These are phyloP conservation scores for Plemyria rubiginata DNA, from an alignment of 2,888 invertebrate species.

Conservation along the genomic window DNA sequence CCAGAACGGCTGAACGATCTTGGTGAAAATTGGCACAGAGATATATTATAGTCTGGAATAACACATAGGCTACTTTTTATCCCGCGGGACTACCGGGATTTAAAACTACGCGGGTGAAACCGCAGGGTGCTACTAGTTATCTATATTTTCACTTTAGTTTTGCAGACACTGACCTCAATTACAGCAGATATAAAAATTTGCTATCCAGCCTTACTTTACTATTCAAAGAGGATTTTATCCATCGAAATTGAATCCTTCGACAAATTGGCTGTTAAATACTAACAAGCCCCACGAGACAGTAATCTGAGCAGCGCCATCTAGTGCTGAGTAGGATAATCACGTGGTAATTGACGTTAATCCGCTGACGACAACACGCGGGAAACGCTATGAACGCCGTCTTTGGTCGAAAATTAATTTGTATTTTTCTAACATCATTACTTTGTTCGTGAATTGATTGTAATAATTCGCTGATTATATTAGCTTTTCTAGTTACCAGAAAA, in stretches of 20 bases:
- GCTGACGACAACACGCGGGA: constrained; percentile 54
- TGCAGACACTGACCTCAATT: too few relatives aligned
- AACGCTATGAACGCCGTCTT: constrained; percentile 24
- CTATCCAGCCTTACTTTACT: background rate
- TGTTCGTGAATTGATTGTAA: background rate
- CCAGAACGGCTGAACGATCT: too few relatives aligned
- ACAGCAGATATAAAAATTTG: too few relatives aligned
- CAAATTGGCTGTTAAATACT: constrained; percentile 35
- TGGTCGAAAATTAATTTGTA: background rate
- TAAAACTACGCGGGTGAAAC: too few relatives aligned
- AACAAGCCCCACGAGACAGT: constrained; percentile 63
- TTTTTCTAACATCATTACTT: background rate
- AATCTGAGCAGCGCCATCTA: constrained; percentile 72
- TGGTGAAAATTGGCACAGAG: too few relatives aligned
- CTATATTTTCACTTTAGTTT: too few relatives aligned
- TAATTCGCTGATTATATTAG: too few relatives aligned
- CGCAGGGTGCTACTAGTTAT: too few relatives aligned
- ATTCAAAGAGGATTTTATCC: constrained; percentile 12
- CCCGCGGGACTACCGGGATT: too few relatives aligned
- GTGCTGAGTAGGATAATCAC: constrained; percentile 70
- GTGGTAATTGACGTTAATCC: constrained; percentile 68
- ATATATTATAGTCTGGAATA: too few relatives aligned
- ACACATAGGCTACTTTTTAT: too few relatives aligned
- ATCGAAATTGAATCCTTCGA: constrained; percentile 13
- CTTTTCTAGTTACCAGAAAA: too few relatives aligned